Conservation (phyloP, 2,113 vertebrate genomes). For the Emydocephalus ijimae region DNA sequence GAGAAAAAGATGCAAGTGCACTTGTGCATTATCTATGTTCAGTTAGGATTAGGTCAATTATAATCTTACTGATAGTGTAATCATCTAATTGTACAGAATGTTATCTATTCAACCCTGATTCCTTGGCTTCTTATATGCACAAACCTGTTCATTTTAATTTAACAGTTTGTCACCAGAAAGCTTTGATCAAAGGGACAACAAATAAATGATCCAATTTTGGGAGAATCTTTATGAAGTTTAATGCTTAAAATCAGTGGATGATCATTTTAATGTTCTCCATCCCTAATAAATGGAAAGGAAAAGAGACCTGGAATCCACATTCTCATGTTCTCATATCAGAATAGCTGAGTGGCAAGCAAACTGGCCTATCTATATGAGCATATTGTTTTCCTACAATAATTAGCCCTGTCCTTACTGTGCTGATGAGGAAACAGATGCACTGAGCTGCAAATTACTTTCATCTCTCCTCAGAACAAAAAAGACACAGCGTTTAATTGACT, state of each 20-base stretch:
- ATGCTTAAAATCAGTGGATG: conserved; percentile 61
- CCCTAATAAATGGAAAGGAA: conserved; percentile 16
- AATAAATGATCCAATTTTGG: neutral
- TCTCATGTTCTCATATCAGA: conserved; percentile 63
- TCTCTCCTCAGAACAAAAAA: conserved; percentile 68
- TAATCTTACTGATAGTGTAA: neutral
- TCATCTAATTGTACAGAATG: neutral
- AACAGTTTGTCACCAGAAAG: conserved; percentile 5
- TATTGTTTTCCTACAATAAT: conserved; percentile 81
- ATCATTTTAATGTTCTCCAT: conserved; percentile 41
- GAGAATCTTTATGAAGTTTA: conserved; percentile 42
- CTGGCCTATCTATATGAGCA: conserved; percentile 82
- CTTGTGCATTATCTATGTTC: neutral
- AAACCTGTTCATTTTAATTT: neutral
- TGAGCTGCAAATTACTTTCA: conserved; percentile 78
- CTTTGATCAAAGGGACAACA: conserved; percentile 7
- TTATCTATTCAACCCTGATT: neutral
- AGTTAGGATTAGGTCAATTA: neutral
- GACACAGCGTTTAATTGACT: conserved; percentile 74
- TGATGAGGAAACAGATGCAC: conserved; percentile 81
- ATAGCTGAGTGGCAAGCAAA: conserved; percentile 76
- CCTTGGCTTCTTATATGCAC: neutral
- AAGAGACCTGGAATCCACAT: conserved; percentile 48
- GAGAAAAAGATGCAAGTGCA: neutral
- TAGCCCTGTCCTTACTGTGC: conserved; percentile 76